Evolutionary conservation across 1,140 invertebrate genomes (phyloP), one percentile per base, ranked within the genome.

Genomic region (Eumeta japonica): DNA sequence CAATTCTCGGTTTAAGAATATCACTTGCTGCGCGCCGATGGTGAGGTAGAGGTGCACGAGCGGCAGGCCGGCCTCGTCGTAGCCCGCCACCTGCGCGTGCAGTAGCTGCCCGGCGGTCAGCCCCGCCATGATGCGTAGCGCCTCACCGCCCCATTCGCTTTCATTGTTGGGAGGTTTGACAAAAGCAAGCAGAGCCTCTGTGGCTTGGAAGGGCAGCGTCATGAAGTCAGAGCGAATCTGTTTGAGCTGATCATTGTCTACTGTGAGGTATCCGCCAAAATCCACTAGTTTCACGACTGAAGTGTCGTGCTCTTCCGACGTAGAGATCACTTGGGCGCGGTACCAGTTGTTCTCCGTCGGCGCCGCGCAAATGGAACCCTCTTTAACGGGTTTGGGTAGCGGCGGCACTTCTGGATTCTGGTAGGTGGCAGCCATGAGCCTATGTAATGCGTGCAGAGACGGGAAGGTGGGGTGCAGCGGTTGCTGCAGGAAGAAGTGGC

Each of bases 141-240:
- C 88, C 62, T 91, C 88, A 39, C 81, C 65, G 46, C 81, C 79
- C 90, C 90, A 93, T 41, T 75, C 79, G 3, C 49, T 57, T 38
- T 72, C 76, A 78, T 89, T 84, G 75, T 85, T 82, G 31, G 84
- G 77, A 29, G 94, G 91, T 67, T 83, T 82, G 39, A 98, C 81
- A 75, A 94, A 88, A 7, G 92, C 91, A 55, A 98, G 76, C 60
- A 86, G 86, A 58, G 94, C 92, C 79, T 98, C 95, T 20, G 90
- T 87, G 29, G 94, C 92, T 83, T 98, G 95, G 79, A 98, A 97
- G 12, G 95, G 95, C 53, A 98, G 75, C 16, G 83, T 80, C 78
- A 96, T 86, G 62, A 94, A 97, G 72, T 98, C 93, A 41, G 84
- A 86, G 45, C 92, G 82, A 40, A 98, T 94, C 76, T 94, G 89